These are phyloP conservation scores for Cettia cetti DNA, from an alignment of 2,113 vertebrate species.

Conservation along the genomic window DNA sequence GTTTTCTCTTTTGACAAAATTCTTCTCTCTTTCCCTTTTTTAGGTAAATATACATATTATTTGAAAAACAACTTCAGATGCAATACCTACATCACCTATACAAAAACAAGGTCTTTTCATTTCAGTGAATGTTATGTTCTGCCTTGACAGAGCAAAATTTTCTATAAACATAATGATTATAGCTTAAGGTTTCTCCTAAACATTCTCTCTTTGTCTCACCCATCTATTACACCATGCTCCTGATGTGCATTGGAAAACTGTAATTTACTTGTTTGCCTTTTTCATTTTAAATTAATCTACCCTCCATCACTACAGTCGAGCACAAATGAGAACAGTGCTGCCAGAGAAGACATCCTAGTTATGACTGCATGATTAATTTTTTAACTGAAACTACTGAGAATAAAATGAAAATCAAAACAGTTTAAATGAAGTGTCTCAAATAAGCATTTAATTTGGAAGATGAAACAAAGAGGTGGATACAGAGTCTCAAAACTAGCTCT, in stretches of 20 bases:
- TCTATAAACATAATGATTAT: neutral
- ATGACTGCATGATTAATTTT: slow-evolving; percentile 44
- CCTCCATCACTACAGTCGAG: neutral
- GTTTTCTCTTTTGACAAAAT: neutral
- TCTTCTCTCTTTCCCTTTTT: neutral
- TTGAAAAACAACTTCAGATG: neutral
- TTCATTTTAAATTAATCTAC: slow-evolving; percentile 11
- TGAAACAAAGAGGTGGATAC: neutral
- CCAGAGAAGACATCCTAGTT: slow-evolving; percentile 8
- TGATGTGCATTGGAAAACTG: neutral
- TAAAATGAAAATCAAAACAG: slow-evolving; percentile 54
- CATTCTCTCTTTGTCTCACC: neutral
- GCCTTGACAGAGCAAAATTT: neutral
- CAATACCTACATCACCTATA: neutral
- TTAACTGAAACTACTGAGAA: slow-evolving; percentile 39
- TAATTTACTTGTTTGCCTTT: slow-evolving; percentile 28
- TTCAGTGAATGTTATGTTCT: neutral
- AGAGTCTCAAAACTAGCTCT: slow-evolving; percentile 17
- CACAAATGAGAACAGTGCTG: slow-evolving; percentile 2
- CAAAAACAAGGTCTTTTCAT: neutral
- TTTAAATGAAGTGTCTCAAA: slow-evolving; percentile 57
- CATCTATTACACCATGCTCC: neutral
- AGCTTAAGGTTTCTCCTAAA: neutral
- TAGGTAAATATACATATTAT: neutral
- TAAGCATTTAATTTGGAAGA: slow-evolving; percentile 64